Base-by-base conservation (phyloP, 2,888 invertebrate genomes). In the Tuberolachnus salignus region DNA sequence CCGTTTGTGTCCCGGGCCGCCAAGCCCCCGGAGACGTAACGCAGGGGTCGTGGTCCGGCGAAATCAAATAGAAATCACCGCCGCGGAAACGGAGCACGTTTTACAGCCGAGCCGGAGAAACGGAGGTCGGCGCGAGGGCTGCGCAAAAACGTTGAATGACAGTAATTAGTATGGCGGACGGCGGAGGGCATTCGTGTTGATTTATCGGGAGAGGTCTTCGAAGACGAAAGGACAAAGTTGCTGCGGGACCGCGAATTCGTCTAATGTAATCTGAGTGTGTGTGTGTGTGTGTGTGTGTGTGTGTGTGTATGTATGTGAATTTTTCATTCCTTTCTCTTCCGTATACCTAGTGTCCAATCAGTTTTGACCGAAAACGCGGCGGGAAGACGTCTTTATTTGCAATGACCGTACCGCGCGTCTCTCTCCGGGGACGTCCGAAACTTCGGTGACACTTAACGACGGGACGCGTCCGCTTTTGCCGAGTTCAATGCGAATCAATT, bases 41-140 rank as follows among this genome's bases (percentile, higher is more conserved):
- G 19, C 21, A 61, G 49, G 61, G 67, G 59, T 73, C 55, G 16
- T 21, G 16, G 49, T 59, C 51, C 1, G 42, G 3, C 23, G 34
- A 78, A 75, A 75, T 75, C 75, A 75, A 75, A 78, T 78, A 78
- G 78, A 78, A 78, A 78, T 78, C 78, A 78, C 78, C 67, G 57
- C 67, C 46, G 75, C 66, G 78, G 78, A 69, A 78, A 78, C 75
- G 75, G 75, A 67, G 67, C 78, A 78, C 78, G 78, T 78, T 67
- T 75, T 67, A 44, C 3, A 34, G 34, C 34, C 34, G 34, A 34
- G 34, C 78, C 49, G 46, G 23, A 11, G 42, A 51, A 59, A 69
- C 53, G 59, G n/a, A n/a, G n/a, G 59, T 69, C 59, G 23, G 49
- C 34, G 19, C 34, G 49, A 57, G 57, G 78, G 34, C 3, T 34